Percentiles rank a stretch among this genome's conserved stretches.
These are phyloP conservation scores for Salminus brasiliensis DNA, from an alignment of 2,113 vertebrate species.

Conservation along the genomic window DNA sequence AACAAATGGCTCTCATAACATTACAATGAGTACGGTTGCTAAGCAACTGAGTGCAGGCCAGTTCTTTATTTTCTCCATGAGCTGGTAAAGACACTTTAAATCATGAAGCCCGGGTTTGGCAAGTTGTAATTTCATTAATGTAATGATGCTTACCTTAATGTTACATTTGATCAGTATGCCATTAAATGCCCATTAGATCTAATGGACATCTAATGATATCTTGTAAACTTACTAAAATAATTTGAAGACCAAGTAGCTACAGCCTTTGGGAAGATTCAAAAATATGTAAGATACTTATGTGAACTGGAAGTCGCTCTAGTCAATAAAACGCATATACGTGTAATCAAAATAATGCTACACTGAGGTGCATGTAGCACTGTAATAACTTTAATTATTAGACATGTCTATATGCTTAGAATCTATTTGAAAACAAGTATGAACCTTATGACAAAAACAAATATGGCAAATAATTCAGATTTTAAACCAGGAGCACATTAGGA, in stretches of 20 bases:
- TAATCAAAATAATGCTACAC: not conserved
- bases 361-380: not conserved
- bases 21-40: slow-evolving; percentile 66
- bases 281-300: not conserved
- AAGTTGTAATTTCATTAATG: slow-evolving; percentile 43
- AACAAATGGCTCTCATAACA: slow-evolving; percentile 52
- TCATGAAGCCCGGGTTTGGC: slow-evolving; percentile 27
- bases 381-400: too few species aligned
- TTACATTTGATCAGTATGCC: slow-evolving; percentile 42
- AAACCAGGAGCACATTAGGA: too few species aligned
- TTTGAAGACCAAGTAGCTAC: slow-evolving; percentile 23
- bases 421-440: too few species aligned
- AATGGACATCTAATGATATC: slow-evolving; percentile 43
- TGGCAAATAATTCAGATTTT: not conserved
- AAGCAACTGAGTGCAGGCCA: slow-evolving; percentile 69
- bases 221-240: slow-evolving; percentile 30
- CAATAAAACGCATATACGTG: not conserved
- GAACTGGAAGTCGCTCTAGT: not conserved
- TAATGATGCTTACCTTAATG: slow-evolving; percentile 46
- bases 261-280: slow-evolving; percentile 30
- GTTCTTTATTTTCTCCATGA: slow-evolving; percentile 41
- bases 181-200: slow-evolving; percentile 47
- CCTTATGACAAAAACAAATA: too few species aligned
- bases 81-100: slow-evolving; percentile 29
- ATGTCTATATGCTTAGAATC: too few species aligned